Conservation (phyloP, 2,113 vertebrate species). For the Osmerus eperlanus region DNA sequence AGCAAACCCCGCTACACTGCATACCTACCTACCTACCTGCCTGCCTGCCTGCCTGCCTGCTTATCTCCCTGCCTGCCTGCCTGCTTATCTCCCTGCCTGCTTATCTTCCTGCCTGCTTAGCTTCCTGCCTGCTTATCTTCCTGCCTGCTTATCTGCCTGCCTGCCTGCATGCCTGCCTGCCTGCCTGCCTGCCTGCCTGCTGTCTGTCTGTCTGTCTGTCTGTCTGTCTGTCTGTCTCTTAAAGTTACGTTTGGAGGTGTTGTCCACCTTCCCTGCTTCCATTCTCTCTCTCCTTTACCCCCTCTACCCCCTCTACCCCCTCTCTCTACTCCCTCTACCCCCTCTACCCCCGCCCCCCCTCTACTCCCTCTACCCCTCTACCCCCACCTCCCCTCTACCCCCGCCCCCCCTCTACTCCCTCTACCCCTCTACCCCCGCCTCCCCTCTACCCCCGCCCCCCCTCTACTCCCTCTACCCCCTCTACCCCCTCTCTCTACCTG, state of each 20-base stretch:
- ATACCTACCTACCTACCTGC: too few species aligned
- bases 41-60: too few species aligned
- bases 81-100: not conserved
- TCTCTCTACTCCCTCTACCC: too few species aligned
- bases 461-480: not conserved
- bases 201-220: too few species aligned
- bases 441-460: not conserved
- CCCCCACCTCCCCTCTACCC: too few species aligned
- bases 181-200: not conserved
- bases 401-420: not conserved
- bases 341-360: too few species aligned
- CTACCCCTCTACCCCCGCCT: not conserved
- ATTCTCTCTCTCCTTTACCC: not conserved
- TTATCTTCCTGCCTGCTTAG: not conserved
- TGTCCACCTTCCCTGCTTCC: too few species aligned
- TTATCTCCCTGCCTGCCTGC: not conserved
- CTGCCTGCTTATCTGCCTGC: not conserved
- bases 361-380: too few species aligned
- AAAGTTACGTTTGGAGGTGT: too few species aligned
- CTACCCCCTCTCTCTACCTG: slow-evolving; percentile 3
- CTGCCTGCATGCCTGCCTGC: not conserved
- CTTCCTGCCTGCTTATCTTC: not conserved
- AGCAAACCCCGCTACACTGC: too few species aligned
- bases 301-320: too few species aligned
- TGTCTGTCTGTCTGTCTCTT: too few species aligned